Conservation (phyloP, 2,113 vertebrate species). For the Zeus faber region DNA sequence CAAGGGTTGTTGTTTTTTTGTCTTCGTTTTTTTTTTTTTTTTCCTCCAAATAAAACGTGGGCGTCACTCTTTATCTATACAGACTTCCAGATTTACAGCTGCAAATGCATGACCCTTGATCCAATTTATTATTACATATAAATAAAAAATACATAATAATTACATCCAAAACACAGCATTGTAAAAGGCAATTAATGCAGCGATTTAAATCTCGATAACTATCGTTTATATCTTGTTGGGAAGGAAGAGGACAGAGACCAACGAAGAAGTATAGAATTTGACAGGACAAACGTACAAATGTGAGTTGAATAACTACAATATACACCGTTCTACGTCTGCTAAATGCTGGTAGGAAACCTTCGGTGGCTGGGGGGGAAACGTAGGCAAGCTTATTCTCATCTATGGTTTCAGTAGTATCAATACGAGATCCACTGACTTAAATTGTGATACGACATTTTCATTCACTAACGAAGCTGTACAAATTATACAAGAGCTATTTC, state of each 20-base stretch:
- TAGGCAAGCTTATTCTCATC: slow-evolving; percentile 70
- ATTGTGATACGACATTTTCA: slow-evolving; percentile 68
- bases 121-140: slow-evolving; percentile 70
- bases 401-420: slow-evolving; percentile 68
- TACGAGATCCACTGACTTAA: slow-evolving; percentile 65
- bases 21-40: too few species aligned
- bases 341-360: slow-evolving; percentile 78
- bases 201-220: slow-evolving; percentile 72
- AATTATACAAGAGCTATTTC: slow-evolving; percentile 68
- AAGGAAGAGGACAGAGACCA: slow-evolving; percentile 49
- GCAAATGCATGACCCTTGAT: slow-evolving; percentile 73
- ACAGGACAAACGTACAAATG: slow-evolving; percentile 67
- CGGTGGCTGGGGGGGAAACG: slow-evolving; percentile 68
- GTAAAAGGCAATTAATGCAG: slow-evolving; percentile 80
- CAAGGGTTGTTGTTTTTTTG: too few species aligned
- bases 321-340: slow-evolving; percentile 69
- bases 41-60: too few species aligned
- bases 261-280: slow-evolving; percentile 59
- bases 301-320: slow-evolving; percentile 67
- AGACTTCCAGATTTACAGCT: slow-evolving; percentile 55
- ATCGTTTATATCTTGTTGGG: slow-evolving; percentile 67
- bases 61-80: too few species aligned
- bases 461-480: slow-evolving; percentile 75
- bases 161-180: slow-evolving; percentile 80
- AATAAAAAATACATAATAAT: slow-evolving; percentile 79